Evolutionary conservation across 2,888 invertebrate genomes (phyloP).

Genomic region (Ophion slaviceki): DNA sequence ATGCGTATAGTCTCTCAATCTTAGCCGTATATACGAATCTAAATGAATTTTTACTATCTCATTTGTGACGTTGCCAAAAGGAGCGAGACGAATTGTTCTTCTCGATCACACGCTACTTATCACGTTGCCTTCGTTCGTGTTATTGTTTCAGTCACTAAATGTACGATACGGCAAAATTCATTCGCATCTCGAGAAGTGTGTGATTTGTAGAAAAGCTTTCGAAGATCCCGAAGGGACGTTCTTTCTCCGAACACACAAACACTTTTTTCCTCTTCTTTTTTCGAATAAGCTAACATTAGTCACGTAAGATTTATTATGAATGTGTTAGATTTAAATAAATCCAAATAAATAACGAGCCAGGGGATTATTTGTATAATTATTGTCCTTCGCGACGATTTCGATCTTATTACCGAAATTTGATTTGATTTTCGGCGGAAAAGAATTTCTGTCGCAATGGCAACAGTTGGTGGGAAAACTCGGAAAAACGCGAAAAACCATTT

Average conservation of each 20-base stretch:
- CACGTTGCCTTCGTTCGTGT: too few species aligned
- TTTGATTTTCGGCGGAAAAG: neutral
- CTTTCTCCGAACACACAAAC: slow-evolving; percentile 40
- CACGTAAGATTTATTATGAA: slow-evolving; percentile 73
- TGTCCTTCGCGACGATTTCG: neutral
- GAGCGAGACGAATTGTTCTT: too few species aligned
- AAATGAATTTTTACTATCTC: neutral
- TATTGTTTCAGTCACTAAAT: too few species aligned
- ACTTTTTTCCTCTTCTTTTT: slow-evolving; percentile 28
- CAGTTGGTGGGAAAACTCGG: too few species aligned
- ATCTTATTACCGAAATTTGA: neutral
- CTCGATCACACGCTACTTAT: too few species aligned
- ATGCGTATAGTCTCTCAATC: too few species aligned
- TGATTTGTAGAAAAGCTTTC: neutral
- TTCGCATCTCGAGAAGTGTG: too few species aligned
- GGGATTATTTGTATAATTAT: slow-evolving; percentile 22
- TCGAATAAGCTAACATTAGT: slow-evolving; percentile 66
- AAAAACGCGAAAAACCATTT: too few species aligned
- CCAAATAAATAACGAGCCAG: slow-evolving; percentile 69
- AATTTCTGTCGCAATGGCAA: too few species aligned
- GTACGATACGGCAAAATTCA: too few species aligned
- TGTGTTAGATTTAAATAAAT: slow-evolving; percentile 72
- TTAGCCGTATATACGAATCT: too few species aligned
- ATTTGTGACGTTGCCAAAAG: neutral
- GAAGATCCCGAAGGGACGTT: slow-evolving; percentile 10